Conservation (phyloP, 37 sponge, comb jelly and placozoan genomes). For the Crambe crambe region DNA sequence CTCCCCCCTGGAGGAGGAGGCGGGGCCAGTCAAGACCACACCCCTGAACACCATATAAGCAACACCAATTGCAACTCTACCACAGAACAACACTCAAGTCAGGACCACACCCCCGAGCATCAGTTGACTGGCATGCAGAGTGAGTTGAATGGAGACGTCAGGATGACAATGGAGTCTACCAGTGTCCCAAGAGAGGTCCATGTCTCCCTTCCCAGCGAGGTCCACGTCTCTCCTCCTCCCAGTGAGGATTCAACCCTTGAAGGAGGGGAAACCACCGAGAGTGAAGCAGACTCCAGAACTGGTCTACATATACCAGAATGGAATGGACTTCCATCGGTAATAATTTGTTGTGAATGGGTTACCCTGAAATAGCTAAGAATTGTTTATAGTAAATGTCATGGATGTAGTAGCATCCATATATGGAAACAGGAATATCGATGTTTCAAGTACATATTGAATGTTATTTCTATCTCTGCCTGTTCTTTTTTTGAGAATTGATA, state of each 20-base stretch:
- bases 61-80: no score
- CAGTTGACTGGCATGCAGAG: no score
- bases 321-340: conserved; percentile 6
- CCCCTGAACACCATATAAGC: background rate
- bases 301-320: conserved; percentile 9
- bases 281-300: background rate
- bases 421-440: no score
- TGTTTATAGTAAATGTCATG: no score
- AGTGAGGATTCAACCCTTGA: background rate
- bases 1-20: background rate
- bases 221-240: background rate
- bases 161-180: background rate
- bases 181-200: background rate
- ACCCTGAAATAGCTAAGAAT: no score
- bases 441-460: no score
- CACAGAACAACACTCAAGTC: background rate
- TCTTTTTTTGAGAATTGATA: no score
- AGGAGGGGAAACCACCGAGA: background rate
- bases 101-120: background rate
- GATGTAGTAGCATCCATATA: no score
- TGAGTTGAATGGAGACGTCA: no score
- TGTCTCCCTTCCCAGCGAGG: background rate
- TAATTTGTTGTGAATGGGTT: background rate
- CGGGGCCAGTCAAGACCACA: background rate
- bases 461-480: no score